Percentiles rank a stretch among this genome's conserved stretches.
Conservation (phyloP, 2,113 vertebrate genomes). For the Cebidichthys violaceus region DNA sequence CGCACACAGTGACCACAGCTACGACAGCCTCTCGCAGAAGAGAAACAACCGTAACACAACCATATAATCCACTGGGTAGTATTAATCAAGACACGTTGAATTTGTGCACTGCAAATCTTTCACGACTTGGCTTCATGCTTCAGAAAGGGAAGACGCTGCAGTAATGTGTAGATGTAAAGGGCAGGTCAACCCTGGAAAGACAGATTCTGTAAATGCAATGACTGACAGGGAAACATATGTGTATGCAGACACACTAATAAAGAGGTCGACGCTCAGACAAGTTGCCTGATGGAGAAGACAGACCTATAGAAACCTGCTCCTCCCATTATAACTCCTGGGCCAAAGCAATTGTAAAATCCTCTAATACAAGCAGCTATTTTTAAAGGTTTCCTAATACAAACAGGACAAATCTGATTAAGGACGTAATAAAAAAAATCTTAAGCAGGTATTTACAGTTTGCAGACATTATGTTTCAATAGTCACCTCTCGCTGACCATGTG, state of each 20-base stretch:
- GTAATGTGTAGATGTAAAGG: neutral
- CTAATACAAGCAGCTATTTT: neutral
- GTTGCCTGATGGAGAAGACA: neutral
- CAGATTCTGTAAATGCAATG: fast-evolving
- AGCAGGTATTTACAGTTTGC: neutral
- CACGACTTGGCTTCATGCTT: conserved; percentile 15
- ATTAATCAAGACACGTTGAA: conserved; percentile 13
- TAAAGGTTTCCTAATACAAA: neutral
- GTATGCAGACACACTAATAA: neutral
- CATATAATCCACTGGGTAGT: neutral
- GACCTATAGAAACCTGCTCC: neutral
- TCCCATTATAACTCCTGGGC: neutral
- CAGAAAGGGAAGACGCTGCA: neutral
- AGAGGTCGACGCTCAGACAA: neutral
- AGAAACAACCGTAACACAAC: conserved; percentile 30
- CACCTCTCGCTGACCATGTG: neutral
- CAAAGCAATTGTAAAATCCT: neutral
- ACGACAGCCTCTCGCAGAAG: conserved; percentile 60
- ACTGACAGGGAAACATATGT: neutral
- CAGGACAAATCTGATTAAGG: neutral
- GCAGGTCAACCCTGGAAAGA: neutral
- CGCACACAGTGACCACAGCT: conserved; percentile 60
- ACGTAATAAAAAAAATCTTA: neutral
- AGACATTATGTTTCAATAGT: neutral
- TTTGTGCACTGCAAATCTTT: neutral